Percentiles rank a stretch among this genome's conserved stretches.
Evolutionary conservation across 1,140 invertebrate genomes (phyloP).

Genomic region (Nasonia vitripennis): DNA sequence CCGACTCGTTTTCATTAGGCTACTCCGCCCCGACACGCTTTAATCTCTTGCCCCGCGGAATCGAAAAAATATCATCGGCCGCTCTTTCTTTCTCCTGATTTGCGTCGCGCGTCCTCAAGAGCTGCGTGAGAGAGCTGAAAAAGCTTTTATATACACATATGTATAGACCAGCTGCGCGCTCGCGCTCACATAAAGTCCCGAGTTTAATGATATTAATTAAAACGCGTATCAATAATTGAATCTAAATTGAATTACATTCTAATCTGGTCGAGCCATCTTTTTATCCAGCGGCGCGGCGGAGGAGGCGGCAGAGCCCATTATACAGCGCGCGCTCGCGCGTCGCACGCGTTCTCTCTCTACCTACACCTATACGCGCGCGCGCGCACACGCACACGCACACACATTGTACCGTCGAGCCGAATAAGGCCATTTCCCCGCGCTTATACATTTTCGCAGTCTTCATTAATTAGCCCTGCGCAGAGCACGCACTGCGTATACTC

Average conservation of each 20-base stretch:
- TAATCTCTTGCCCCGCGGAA: conserved; percentile 43
- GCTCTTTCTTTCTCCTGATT: neutral
- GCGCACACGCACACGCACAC: too few relatives aligned
- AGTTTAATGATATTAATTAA: conserved; percentile 60
- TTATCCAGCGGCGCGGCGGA: conserved; percentile 45
- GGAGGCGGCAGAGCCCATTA: conserved; percentile 11
- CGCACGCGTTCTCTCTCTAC: neutral
- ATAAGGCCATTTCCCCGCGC: conserved; percentile 14
- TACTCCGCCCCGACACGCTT: conserved; percentile 40
- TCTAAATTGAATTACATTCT: conserved; percentile 63
- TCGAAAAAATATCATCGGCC: conserved; percentile 51
- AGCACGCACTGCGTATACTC: neutral
- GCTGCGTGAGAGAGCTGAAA: too few relatives aligned
- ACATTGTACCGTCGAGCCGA: neutral
- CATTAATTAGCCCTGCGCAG: conserved; percentile 45
- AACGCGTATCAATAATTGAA: conserved; percentile 61
- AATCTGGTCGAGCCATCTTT: conserved; percentile 58
- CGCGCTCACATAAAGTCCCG: conserved; percentile 9
- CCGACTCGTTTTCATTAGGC: conserved; percentile 47
- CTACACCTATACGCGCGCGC: too few relatives aligned
- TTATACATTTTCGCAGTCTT: conserved; percentile 39
- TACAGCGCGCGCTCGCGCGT: conserved; percentile 14
- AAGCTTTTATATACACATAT: neutral
- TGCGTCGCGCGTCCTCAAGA: neutral
- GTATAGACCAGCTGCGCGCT: neutral